These are phyloP conservation scores for Artemia sinica DNA, from an alignment of 2,888 invertebrate species.

Conservation along the genomic window DNA sequence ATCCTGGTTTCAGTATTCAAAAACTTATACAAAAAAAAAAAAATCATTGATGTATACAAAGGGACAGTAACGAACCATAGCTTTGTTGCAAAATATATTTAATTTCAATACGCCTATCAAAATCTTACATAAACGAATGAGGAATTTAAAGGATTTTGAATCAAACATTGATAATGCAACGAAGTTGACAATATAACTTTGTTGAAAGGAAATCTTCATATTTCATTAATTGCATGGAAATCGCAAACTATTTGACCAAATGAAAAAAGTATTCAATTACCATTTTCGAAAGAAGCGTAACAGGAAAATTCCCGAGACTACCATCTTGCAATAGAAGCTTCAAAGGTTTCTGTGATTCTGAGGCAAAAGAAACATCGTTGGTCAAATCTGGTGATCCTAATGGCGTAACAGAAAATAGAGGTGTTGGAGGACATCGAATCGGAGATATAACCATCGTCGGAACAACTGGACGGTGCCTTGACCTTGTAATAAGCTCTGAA, in stretches of 20 bases:
- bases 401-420: neutral
- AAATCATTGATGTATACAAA: too few relatives aligned
- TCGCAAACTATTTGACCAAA: too few relatives aligned
- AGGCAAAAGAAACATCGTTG: constrained; percentile 1
- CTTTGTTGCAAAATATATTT: too few relatives aligned
- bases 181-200: too few relatives aligned
- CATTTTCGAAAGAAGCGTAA: constrained; percentile 7
- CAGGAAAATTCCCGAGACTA: constrained; percentile 3
- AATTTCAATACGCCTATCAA: too few relatives aligned
- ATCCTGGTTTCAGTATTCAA: neutral
- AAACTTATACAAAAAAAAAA: too few relatives aligned
- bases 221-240: too few relatives aligned
- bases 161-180: too few relatives aligned
- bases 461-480: constrained; percentile 11
- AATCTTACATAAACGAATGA: too few relatives aligned
- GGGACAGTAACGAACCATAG: too few relatives aligned
- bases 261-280: neutral
- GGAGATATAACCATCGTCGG: neutral
- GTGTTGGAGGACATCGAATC: constrained; percentile 1
- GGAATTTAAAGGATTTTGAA: too few relatives aligned
- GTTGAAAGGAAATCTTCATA: too few relatives aligned
- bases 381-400: neutral
- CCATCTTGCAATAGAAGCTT: constrained; percentile 9
- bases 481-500: neutral
- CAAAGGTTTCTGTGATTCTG: neutral